phyloP scores from a whole-genome alignment of 2,888 invertebrate species.

The Eupithecia insigniata region DNA sequence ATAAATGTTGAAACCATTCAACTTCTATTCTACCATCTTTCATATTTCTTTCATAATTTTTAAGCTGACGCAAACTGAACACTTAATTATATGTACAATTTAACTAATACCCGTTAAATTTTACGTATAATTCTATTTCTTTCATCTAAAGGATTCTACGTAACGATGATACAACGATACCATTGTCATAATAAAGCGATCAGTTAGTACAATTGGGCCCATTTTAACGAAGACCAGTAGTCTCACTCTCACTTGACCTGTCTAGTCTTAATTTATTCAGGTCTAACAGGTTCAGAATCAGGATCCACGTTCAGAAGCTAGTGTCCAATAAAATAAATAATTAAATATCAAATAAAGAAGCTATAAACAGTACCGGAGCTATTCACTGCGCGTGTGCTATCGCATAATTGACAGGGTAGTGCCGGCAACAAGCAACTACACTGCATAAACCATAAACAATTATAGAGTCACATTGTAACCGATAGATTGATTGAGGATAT shows the following conservation, averaged over 20 bases:
- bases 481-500: not conserved
- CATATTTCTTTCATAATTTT: too few relatives aligned
- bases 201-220: too few relatives aligned
- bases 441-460: not conserved
- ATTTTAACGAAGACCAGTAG: not conserved
- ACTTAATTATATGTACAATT: too few relatives aligned
- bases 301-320: not conserved
- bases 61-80: too few relatives aligned
- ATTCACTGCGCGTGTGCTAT: not conserved
- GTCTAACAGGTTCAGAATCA: not conserved
- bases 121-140: too few relatives aligned
- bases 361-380: not conserved
- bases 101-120: too few relatives aligned
- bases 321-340: not conserved
- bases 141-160: too few relatives aligned
- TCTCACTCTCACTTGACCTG: not conserved
- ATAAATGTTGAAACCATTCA: too few relatives aligned
- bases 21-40: too few relatives aligned
- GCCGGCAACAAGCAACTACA: not conserved
- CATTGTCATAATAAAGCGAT: too few relatives aligned
- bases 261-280: not conserved
- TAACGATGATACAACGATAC: too few relatives aligned
- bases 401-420: not conserved
- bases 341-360: not conserved
- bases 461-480: not conserved